Percentiles rank a stretch among this genome's conserved stretches.
These are phyloP conservation scores for Aelia acuminata DNA, from an alignment of 2,888 invertebrate genomes.

Conservation along the genomic window DNA sequence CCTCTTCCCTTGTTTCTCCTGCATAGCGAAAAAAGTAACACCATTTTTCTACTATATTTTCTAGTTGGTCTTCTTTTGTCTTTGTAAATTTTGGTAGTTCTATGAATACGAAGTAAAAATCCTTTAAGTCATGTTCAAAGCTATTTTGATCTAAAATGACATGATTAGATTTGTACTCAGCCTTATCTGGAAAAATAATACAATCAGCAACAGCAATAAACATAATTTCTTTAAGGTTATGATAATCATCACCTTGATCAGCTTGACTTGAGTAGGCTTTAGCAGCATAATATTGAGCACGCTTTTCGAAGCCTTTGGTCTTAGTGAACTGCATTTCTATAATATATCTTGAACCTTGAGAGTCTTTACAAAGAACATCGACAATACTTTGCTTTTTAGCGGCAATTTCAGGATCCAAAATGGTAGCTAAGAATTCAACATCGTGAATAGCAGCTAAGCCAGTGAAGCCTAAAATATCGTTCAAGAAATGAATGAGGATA, in stretches of 20 bases:
- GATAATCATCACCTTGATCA: slow-evolving; percentile 65
- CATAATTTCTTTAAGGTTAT: slow-evolving; percentile 67
- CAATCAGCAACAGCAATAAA: slow-evolving; percentile 67
- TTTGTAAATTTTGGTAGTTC: slow-evolving; percentile 67
- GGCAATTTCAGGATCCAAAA: slow-evolving; percentile 61
- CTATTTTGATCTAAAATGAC: slow-evolving; percentile 64
- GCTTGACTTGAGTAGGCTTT: slow-evolving; percentile 67
- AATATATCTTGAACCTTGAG: slow-evolving; percentile 64
- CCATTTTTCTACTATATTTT: slow-evolving; percentile 66
- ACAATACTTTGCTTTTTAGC: slow-evolving; percentile 66
- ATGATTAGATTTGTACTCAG: no score
- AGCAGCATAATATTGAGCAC: slow-evolving; percentile 67
- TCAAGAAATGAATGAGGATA: slow-evolving; percentile 60
- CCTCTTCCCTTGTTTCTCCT: slow-evolving; percentile 66
- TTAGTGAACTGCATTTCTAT: slow-evolving; percentile 67
- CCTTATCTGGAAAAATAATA: slow-evolving; percentile 67
- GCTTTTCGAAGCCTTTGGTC: slow-evolving; percentile 61
- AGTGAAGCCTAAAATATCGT: slow-evolving; percentile 59
- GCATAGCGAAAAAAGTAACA: slow-evolving; percentile 66
- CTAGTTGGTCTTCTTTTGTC: slow-evolving; percentile 62
- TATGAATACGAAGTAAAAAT: slow-evolving; percentile 66
- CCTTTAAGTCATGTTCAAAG: slow-evolving; percentile 66
- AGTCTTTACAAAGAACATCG: slow-evolving; percentile 67
- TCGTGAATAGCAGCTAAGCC: slow-evolving; percentile 65
- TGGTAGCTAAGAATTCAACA: slow-evolving; percentile 65